phyloP scores from a whole-genome alignment of 2,113 vertebrate genomes.

The human (Homo sapiens) region DNA sequence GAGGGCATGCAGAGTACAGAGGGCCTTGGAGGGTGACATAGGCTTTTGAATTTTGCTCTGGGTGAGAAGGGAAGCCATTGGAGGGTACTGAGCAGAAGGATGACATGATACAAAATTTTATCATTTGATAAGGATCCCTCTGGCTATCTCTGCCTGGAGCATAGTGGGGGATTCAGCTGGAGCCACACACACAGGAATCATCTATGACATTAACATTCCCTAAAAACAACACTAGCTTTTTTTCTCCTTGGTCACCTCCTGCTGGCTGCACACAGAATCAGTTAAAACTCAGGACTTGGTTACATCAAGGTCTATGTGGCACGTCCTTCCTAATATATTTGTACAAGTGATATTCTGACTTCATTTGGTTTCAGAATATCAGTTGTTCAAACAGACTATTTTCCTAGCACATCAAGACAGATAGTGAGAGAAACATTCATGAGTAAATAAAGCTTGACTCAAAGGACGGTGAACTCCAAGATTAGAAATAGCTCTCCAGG shows the following conservation, averaged over 20 bases:
- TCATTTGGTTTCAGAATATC: background rate
- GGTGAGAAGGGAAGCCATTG: background rate
- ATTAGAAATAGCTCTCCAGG: background rate
- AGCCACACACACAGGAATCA: background rate
- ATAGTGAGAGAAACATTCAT: background rate
- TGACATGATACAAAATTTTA: background rate
- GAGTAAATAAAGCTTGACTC: background rate
- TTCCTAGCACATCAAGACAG: background rate
- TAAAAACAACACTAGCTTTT: background rate
- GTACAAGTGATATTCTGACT: background rate
- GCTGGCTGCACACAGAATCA: background rate
- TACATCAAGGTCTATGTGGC: background rate
- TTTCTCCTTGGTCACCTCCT: background rate
- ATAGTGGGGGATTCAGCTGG: background rate
- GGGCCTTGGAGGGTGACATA: accelerated
- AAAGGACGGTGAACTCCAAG: background rate
- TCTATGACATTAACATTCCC: background rate
- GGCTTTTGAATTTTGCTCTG: background rate
- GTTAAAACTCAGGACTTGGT: background rate
- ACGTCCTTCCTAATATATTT: background rate
- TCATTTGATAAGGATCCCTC: background rate
- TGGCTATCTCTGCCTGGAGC: accelerated
- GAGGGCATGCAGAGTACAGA: accelerated
- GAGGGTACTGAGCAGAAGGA: background rate
- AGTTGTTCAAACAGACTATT: background rate